Evolutionary conservation across 2,113 vertebrate genomes (phyloP).

Genomic region (Silurus glanis): DNA sequence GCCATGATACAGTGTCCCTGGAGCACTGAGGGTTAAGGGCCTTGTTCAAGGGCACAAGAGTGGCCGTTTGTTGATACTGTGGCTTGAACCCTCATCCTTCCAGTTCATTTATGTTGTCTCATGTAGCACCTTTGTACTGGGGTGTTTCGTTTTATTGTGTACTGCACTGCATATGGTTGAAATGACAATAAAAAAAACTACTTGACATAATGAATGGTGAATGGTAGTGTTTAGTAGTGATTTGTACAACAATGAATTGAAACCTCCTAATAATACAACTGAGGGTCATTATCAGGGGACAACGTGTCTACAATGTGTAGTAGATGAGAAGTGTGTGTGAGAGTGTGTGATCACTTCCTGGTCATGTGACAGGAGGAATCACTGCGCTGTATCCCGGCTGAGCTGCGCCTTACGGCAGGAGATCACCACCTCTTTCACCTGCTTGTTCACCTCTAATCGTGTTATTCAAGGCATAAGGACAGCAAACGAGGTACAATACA

Average conservation of each 20-base stretch:
- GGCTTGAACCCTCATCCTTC: too few relatives aligned
- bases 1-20: too few relatives aligned
- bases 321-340: constrained; percentile 38
- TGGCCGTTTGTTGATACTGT: too few relatives aligned
- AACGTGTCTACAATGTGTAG: neutral
- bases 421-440: neutral
- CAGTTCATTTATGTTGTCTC: too few relatives aligned
- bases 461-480: neutral
- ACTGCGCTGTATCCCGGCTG: neutral
- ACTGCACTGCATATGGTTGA: too few relatives aligned
- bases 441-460: neutral
- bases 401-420: neutral
- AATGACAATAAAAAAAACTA: too few relatives aligned
- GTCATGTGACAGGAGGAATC: constrained; percentile 62
- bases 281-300: too few relatives aligned
- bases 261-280: neutral
- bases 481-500: constrained; percentile 4
- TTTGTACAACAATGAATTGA: neutral
- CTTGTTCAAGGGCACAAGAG: too few relatives aligned
- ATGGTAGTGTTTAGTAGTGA: neutral
- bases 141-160: too few relatives aligned
- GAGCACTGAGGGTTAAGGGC: too few relatives aligned
- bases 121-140: too few relatives aligned
- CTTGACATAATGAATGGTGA: too few relatives aligned
- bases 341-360: constrained; percentile 54